Conservation (phyloP, 2,113 vertebrate genomes). For the Clarias magur region DNA sequence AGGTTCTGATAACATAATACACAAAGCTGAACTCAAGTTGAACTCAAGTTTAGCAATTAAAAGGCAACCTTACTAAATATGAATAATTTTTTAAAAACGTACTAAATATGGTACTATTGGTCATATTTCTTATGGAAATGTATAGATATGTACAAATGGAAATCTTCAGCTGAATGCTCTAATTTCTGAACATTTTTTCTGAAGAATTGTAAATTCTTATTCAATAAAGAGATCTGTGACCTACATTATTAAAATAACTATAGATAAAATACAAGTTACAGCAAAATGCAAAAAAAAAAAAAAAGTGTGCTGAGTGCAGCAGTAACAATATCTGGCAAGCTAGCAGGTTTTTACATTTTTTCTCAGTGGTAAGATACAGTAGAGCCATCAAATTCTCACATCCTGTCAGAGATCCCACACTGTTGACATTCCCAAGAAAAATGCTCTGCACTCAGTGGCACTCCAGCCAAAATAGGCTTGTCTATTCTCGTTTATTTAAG, state of each 20-base stretch:
- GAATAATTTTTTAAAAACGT: no score
- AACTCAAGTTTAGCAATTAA: not conserved
- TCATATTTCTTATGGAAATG: not conserved
- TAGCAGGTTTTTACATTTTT: not conserved
- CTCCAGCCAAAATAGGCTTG: conserved; percentile 6
- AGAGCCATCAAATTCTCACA: not conserved
- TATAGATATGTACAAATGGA: no score
- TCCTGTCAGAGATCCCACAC: conserved; percentile 15
- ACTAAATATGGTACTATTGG: no score
- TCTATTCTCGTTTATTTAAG: not conserved
- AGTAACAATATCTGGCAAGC: not conserved
- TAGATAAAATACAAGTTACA: not conserved
- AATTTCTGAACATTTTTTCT: not conserved
- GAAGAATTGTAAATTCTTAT: not conserved
- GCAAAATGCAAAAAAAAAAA: not conserved
- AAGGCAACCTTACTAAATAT: no score
- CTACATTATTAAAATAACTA: not conserved
- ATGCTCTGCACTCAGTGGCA: not conserved
- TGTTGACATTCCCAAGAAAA: conserved; percentile 13
- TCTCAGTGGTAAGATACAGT: not conserved
- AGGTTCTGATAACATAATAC: not conserved
- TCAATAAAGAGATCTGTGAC: not conserved
- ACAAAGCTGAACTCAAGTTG: not conserved
- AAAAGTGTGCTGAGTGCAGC: not conserved
- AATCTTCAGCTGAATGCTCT: not conserved